These are phyloP conservation scores for Bathynomus jamesi DNA, from an alignment of 1,140 invertebrate species.

Conservation along the genomic window DNA sequence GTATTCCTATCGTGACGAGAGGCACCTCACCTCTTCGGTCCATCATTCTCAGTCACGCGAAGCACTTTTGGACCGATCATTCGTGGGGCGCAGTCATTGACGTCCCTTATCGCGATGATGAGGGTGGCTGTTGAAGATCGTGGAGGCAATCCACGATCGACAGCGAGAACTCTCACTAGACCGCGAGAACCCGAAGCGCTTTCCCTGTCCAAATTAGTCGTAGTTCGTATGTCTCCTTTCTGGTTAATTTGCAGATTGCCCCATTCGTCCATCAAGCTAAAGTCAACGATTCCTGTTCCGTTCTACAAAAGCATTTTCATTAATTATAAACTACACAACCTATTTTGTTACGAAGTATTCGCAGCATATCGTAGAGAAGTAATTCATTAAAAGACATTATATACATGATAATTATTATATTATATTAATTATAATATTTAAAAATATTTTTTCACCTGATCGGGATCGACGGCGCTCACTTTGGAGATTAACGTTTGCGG, in stretches of 20 bases:
- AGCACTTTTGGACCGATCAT: background rate
- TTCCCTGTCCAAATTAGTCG: background rate
- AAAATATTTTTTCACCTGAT: slow-evolving; percentile 16
- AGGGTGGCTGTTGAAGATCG: background rate
- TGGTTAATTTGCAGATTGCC: background rate
- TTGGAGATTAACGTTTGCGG: background rate
- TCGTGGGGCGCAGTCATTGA: background rate
- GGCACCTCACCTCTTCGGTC: too few species aligned
- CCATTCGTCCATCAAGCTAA: background rate
- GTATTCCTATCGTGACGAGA: too few species aligned
- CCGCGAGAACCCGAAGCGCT: background rate
- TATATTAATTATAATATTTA: too few species aligned
- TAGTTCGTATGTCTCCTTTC: background rate
- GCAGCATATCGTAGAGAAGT: too few species aligned
- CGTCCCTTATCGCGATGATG: background rate
- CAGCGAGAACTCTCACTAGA: background rate
- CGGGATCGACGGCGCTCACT: background rate
- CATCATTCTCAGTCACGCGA: background rate
- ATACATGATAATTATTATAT: too few species aligned
- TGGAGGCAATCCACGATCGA: background rate
- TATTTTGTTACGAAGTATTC: too few species aligned
- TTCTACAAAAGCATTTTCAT: too few species aligned
- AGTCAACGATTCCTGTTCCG: background rate
- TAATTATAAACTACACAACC: too few species aligned
- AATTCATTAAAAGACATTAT: too few species aligned